Conservation (phyloP, 2,888 invertebrate genomes). For the Melikaiella ostensackeni region DNA sequence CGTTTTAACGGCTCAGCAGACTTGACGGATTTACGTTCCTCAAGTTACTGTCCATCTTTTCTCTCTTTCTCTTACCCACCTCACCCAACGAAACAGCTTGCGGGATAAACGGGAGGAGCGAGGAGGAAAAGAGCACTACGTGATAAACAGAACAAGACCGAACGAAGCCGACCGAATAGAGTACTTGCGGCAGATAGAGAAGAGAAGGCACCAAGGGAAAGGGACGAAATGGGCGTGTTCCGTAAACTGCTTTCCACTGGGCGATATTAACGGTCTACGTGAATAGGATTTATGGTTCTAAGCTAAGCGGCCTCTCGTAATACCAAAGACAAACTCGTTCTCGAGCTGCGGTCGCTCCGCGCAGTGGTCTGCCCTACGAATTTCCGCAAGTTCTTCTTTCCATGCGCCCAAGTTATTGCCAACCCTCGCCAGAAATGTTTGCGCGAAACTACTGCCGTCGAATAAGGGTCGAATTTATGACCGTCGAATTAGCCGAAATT, state of each 20-base stretch:
- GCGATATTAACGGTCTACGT: constrained; percentile 66
- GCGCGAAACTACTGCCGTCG: background rate
- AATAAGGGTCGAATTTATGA: constrained; percentile 17
- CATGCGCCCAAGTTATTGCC: constrained; percentile 30
- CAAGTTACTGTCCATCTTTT: constrained; percentile 45
- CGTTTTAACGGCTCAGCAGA: constrained; percentile 52
- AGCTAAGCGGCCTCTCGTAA: constrained; percentile 63
- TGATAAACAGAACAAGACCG: constrained; percentile 46
- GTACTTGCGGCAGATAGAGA: constrained; percentile 39
- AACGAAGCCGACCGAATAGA: constrained; percentile 37
- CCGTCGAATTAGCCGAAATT: constrained; percentile 12
- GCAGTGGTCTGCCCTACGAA: constrained; percentile 42
- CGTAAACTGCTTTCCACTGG: constrained; percentile 65
- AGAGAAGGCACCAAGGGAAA: constrained; percentile 43
- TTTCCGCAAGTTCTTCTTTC: constrained; percentile 26
- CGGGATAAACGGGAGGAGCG: constrained; percentile 22
- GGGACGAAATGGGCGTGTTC: constrained; percentile 61
- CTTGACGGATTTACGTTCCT: constrained; percentile 54
- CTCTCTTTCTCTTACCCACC: constrained; percentile 46
- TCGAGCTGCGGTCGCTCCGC: constrained; percentile 55
- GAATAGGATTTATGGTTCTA: constrained; percentile 67
- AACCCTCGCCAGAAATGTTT: constrained; percentile 22
- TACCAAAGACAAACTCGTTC: constrained; percentile 73
- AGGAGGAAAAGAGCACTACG: constrained; percentile 41
- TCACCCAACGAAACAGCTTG: constrained; percentile 45